Evolutionary conservation across 2,888 invertebrate genomes (phyloP).

Genomic region (Cantharis flavilabris): DNA sequence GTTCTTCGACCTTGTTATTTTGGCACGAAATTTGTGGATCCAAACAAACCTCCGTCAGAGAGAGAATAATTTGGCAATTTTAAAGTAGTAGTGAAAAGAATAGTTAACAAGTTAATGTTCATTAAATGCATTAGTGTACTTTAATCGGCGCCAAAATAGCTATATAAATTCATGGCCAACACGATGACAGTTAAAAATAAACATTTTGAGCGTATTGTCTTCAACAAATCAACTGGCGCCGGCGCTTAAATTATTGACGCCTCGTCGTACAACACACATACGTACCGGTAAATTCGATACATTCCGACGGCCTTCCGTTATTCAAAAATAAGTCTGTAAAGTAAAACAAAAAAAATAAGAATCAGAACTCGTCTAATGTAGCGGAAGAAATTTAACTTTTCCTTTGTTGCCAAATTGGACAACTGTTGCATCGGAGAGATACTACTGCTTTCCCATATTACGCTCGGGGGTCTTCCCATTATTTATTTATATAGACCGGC

Average conservation of each 20-base stretch:
- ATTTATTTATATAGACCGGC: background rate
- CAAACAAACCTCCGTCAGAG: background rate
- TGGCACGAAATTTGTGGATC: background rate
- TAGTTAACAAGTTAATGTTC: background rate
- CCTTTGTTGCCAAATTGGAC: background rate
- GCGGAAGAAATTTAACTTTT: background rate
- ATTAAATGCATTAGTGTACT: slow-evolving; percentile 14
- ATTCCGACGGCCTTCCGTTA: slow-evolving; percentile 1
- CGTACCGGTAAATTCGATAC: slow-evolving; percentile 20
- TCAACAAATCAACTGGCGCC: slow-evolving; percentile 35
- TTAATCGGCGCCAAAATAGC: slow-evolving; percentile 32
- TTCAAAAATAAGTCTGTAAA: background rate
- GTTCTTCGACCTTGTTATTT: background rate
- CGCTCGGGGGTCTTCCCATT: background rate
- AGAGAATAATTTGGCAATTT: slow-evolving; percentile 2
- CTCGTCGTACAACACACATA: slow-evolving; percentile 10
- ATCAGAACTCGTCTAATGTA: background rate
- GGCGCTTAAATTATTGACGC: slow-evolving; percentile 30
- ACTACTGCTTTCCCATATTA: background rate
- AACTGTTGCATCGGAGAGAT: background rate
- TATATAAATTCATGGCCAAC: slow-evolving; percentile 30
- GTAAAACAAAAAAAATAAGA: background rate
- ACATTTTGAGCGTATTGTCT: slow-evolving; percentile 35
- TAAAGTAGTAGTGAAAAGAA: background rate
- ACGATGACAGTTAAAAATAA: slow-evolving; percentile 31